phyloP scores from a whole-genome alignment of 2,797 vertebrate species.

The Cottoperca gobio region DNA sequence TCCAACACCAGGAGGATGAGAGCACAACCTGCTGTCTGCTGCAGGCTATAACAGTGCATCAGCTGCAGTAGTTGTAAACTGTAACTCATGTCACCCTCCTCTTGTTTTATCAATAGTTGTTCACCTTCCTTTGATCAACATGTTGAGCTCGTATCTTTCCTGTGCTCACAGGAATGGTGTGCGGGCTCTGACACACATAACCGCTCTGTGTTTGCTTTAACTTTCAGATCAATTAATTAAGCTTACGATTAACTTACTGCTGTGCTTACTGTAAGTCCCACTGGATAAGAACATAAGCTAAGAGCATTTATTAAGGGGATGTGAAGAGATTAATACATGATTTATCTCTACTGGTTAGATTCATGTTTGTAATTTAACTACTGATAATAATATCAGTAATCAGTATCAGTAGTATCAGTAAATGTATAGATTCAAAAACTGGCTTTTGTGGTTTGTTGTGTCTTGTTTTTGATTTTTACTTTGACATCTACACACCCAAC shows the following conservation, averaged over 20 bases:
- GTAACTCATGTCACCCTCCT: neutral
- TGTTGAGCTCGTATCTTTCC: neutral
- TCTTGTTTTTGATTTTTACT: neutral
- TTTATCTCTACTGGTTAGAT: neutral
- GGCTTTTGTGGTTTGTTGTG: neutral
- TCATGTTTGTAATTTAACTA: slow-evolving; percentile 2
- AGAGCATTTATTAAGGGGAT: neutral
- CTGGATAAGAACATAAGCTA: neutral
- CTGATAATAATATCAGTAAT: neutral
- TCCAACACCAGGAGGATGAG: slow-evolving; percentile 23
- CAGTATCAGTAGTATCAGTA: too few relatives aligned
- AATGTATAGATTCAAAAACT: neutral
- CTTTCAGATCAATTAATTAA: neutral
- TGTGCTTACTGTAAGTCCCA: neutral
- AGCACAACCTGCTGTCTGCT: slow-evolving; percentile 66
- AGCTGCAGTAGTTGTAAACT: neutral
- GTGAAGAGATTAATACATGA: neutral
- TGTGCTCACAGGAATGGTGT: neutral
- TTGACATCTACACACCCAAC: too few relatives aligned
- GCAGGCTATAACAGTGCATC: slow-evolving; percentile 25
- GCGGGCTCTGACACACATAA: neutral
- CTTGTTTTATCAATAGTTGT: neutral
- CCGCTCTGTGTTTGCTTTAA: neutral
- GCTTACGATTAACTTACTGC: neutral
- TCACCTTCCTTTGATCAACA: neutral